Base-by-base conservation (phyloP, 2,888 invertebrate species). In the Thumatha senex region DNA sequence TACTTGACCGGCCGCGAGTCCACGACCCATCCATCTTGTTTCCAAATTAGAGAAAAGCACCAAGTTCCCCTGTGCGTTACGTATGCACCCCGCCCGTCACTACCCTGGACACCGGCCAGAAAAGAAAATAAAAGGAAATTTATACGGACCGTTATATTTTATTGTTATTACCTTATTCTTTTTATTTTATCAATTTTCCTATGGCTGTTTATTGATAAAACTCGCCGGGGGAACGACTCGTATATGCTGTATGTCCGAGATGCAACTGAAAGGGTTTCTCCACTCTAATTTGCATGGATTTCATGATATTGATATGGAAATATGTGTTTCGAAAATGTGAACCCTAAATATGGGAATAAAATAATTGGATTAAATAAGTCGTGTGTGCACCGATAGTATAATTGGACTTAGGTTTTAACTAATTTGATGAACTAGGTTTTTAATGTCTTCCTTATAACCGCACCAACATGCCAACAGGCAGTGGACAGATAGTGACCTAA, bases 131-230 rank as follows among this genome's bases (percentile, higher is more conserved):
- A 79, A 80, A 70, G 76, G 62, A 71, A 81, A 83, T 83, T 67
- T 67, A 67, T 67, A 59, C 61, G 76, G 79, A 82, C 81, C 79
- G 84, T 86, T 87, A 86, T 87, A 74, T 83, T 87, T 87, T 87
- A 87, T 86, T 85, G 86, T 86, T 87, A 87, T 86, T 76, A 75
- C 81, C 61, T 58, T 70, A 70, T 70, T 67, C 65, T 66, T 74
- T 79, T 76, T 78, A 79, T 85, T 82, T 80, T 83, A 83, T 84
- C 80, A 80, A 79, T 75, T 79, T 78, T 74, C 73, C 63, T 69
- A 67, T 59, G 67, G 58, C 69, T 51, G 51, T 55, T 58, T 68
- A 66, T 67, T 67, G 67, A 70, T 66, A 63, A 56, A 61, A 59
- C 55, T 59, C 62, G 54, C 48, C 48, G 35, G 40, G 67, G 67